phyloP scores from a whole-genome alignment of 1,140 invertebrate species.

The Daktulosphaira vitifoliae region DNA sequence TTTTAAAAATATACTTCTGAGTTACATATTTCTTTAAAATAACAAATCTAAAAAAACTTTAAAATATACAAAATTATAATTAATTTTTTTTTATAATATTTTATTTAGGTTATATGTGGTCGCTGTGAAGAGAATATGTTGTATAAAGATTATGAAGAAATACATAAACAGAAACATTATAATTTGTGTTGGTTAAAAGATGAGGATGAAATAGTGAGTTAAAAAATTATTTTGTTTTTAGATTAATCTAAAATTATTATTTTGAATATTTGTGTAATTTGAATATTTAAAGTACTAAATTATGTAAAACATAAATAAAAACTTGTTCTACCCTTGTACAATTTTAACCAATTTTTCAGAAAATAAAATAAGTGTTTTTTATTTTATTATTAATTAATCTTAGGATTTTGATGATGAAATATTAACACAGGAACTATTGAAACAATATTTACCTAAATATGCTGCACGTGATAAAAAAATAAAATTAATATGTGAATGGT shows the following conservation, averaged over 20 bases:
- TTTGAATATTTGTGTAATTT: too few species aligned
- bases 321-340: too few species aligned
- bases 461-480: background rate
- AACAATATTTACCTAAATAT: background rate
- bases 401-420: slow-evolving; percentile 19
- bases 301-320: too few species aligned
- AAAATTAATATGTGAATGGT: slow-evolving; percentile 50
- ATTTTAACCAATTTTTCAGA: too few species aligned
- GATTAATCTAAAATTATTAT: too few species aligned
- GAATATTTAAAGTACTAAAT: too few species aligned
- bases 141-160: slow-evolving; percentile 9
- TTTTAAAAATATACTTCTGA: too few species aligned
- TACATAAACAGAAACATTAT: slow-evolving; percentile 30
- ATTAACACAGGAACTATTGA: background rate
- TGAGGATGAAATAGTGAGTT: slow-evolving; percentile 34
- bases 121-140: slow-evolving; percentile 31
- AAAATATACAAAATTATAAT: too few species aligned
- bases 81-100: background rate
- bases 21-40: too few species aligned
- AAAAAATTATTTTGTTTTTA: too few species aligned
- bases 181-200: slow-evolving; percentile 32
- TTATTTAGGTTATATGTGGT: slow-evolving; percentile 32
- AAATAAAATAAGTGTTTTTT: background rate
- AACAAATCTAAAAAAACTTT: too few species aligned
- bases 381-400: background rate